These are phyloP conservation scores for Caenorhabditis sp. DNA, from an alignment of 2,888 invertebrate genomes.

Conservation along the genomic window DNA sequence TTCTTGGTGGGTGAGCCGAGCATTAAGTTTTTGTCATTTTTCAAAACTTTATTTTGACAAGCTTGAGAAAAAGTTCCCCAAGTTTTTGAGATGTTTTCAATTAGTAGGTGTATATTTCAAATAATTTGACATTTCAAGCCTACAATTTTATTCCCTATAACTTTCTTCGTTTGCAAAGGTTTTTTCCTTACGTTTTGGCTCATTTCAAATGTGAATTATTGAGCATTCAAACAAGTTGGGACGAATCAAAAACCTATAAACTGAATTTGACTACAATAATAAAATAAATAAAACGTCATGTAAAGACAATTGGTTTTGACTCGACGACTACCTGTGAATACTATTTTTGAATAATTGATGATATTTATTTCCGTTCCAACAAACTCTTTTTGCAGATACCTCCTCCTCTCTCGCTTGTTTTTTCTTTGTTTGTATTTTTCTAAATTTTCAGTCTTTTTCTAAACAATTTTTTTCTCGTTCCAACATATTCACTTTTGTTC, in stretches of 20 bases:
- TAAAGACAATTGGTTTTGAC: background rate
- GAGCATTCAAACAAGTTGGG: background rate
- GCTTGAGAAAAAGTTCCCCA: too few species aligned
- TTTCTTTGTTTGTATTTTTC: background rate
- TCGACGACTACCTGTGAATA: background rate
- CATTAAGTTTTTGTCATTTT: too few species aligned
- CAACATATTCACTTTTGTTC: background rate
- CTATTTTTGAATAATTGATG: slow-evolving; percentile 33
- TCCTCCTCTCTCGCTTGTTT: background rate
- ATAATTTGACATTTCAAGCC: too few species aligned
- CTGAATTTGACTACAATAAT: background rate
- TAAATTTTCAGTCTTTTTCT: background rate
- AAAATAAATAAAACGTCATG: background rate
- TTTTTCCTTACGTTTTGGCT: background rate
- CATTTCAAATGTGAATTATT: too few species aligned
- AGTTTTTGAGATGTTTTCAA: too few species aligned
- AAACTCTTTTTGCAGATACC: slow-evolving; percentile 15
- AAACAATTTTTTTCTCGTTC: background rate
- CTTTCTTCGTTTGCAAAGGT: background rate
- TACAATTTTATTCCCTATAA: too few species aligned
- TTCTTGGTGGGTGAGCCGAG: too few species aligned
- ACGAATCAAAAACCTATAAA: background rate
- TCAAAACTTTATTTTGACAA: too few species aligned
- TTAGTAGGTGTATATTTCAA: too few species aligned
- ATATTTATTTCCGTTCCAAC: slow-evolving; percentile 35